A percentile compares a stretch with the other conserved stretches of the same genome.
Evolutionary conservation across 92 coral and sea anemone species (phyloP).

Genomic region (Scolanthus callimorphus): DNA sequence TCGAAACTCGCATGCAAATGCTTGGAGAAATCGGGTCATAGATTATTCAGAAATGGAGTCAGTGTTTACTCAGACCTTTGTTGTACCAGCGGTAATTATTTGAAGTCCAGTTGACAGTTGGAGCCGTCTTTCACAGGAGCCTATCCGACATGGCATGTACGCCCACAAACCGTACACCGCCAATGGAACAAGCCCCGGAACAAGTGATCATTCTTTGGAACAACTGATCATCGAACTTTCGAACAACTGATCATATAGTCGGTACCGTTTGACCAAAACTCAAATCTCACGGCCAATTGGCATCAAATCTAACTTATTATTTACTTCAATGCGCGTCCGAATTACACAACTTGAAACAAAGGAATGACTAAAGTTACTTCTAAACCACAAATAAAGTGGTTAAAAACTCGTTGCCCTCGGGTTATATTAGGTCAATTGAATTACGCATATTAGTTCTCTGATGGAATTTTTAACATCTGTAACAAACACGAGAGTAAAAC

Average conservation of each 20-base stretch:
- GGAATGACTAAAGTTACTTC: conserved; percentile 48
- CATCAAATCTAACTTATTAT: conserved; percentile 60
- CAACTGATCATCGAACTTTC: too few species aligned
- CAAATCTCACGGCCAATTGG: conserved; percentile 83
- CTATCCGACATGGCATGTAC: conserved; percentile 49
- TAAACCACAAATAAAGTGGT: conserved; percentile 51
- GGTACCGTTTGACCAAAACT: conserved; percentile 65
- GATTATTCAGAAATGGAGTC: neutral
- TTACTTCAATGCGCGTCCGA: conserved; percentile 49
- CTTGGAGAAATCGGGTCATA: neutral
- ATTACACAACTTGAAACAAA: conserved; percentile 60
- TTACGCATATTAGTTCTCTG: conserved; percentile 16
- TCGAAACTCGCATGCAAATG: too few species aligned
- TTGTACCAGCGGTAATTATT: conserved; percentile 70
- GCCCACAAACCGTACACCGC: conserved; percentile 76
- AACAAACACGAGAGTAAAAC: too few species aligned
- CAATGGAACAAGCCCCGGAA: conserved; percentile 66
- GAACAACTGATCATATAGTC: too few species aligned
- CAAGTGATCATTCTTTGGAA: too few species aligned
- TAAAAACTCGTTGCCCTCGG: too few species aligned
- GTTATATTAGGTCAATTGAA: conserved; percentile 43
- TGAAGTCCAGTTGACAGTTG: conserved; percentile 73
- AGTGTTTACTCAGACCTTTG: conserved; percentile 30
- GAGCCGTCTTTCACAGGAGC: conserved; percentile 79
- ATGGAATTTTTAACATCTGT: conserved; percentile 5